A percentile compares a stretch with the other conserved stretches of the same genome.
Conservation (phyloP, 2,113 vertebrate genomes). For the Etia nguti region DNA sequence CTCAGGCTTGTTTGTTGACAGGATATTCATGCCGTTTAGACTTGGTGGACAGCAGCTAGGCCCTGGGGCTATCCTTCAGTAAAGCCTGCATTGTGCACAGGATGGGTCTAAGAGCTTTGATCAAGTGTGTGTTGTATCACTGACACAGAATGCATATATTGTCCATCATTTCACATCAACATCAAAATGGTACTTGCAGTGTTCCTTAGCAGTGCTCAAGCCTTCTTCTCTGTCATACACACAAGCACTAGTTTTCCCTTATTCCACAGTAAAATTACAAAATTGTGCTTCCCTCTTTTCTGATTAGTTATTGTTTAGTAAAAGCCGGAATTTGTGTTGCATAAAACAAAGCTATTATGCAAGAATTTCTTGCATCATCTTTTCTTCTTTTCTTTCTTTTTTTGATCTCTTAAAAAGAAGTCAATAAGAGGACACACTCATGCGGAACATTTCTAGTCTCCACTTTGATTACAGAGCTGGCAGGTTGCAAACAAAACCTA, state of each 20-base stretch:
- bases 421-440: conserved; percentile 27
- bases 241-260: background rate
- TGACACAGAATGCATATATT: background rate
- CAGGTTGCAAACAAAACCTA: conserved; percentile 35
- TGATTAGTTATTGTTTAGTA: background rate
- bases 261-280: background rate
- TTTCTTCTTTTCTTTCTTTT: background rate
- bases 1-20: background rate
- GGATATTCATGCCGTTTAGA: background rate
- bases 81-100: background rate
- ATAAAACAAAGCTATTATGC: conserved; percentile 9
- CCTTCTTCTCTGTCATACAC: background rate
- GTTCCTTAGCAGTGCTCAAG: background rate
- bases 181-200: background rate
- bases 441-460: conserved; percentile 16
- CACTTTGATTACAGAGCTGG: conserved; percentile 39
- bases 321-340: background rate
- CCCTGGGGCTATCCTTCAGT: background rate
- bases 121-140: background rate
- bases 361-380: conserved; percentile 19
- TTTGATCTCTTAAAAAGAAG: background rate
- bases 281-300: background rate
- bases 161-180: background rate
- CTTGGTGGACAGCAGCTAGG: background rate
- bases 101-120: background rate